Evolutionary conservation across 2,797 vertebrate species (phyloP).

Genomic region (Coccyzus lansbergi): DNA sequence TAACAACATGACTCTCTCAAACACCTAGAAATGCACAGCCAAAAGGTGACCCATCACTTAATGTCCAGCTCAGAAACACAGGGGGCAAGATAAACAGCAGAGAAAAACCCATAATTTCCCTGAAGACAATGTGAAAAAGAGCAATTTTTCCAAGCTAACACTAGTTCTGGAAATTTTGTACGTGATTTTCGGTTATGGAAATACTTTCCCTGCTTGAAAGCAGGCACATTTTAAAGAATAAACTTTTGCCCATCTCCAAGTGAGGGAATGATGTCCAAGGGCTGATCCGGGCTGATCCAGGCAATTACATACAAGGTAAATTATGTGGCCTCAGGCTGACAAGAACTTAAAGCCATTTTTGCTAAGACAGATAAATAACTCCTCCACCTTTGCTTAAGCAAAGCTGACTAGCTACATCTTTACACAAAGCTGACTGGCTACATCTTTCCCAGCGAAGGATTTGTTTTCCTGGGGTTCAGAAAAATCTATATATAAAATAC

Average conservation of each 20-base stretch:
- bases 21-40: neutral
- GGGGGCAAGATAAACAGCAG: neutral
- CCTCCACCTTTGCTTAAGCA: neutral
- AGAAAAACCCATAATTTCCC: neutral
- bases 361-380: slow-evolving; percentile 25
- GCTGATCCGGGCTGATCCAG: slow-evolving; percentile 37
- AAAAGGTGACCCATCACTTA: neutral
- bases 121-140: neutral
- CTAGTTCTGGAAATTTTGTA: neutral
- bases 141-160: neutral
- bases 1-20: fast-evolving
- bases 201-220: neutral
- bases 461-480: neutral
- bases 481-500: neutral
- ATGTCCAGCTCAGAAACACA: neutral
- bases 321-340: neutral
- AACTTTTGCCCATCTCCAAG: neutral
- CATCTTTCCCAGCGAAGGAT: neutral
- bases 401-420: neutral
- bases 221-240: slow-evolving; percentile 3
- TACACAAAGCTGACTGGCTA: neutral
- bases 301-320: slow-evolving; percentile 19
- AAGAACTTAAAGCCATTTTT: slow-evolving; percentile 15
- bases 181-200: neutral
- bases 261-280: neutral